Evolutionary conservation across 1,140 invertebrate genomes (phyloP), one percentile per base, ranked within the genome.

Genomic region (Hydropsyche tenuis): DNA sequence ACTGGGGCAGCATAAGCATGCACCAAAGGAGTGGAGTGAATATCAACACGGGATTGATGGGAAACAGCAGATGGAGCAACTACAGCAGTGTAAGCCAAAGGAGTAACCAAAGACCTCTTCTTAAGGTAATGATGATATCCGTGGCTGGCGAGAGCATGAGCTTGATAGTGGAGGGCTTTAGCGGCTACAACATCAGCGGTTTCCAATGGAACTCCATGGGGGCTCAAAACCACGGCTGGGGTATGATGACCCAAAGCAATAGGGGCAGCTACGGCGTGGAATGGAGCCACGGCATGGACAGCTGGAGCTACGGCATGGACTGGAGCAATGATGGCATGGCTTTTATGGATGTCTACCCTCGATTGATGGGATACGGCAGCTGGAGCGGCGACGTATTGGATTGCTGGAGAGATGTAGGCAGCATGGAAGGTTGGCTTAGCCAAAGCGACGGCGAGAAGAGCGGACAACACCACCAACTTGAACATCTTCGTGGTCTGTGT

Each of bases 391-490:
- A 76, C 22, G 23, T 75, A 80, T 18, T 79, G 78, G 43, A 37
- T 45, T 16, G 74, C 74, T 12, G 73, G 72, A 30, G 68, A 48
- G 14, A 72, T 48, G 14, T 56, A 25, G 6, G 72, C 72, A 3
- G 45, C 27, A 56, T 73, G 65, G 48, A 63, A 12, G 43, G 73
- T 74, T 43, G 76, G 76, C 20, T 77, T 75, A 42, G 73, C 76
- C 60, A 37, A 45, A 11, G 69, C 72, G 25, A 77, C 48, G 20
- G 79, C 79, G 7, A 77, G 56, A 27, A 77, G 71, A 62, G 83
- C 85, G 75, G 84, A 84, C 82, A 88, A 86, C 82, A 87, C 85
- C 83, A 87, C 86, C 84, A 86, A 81, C 80, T 87, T 87, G 78
- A 81, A 81, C 83, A 82, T 86, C 82, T 84, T 37, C 79, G 79